Evolutionary conservation across 2,113 vertebrate species (phyloP).

Genomic region (Tenebrosternarchus preto): DNA sequence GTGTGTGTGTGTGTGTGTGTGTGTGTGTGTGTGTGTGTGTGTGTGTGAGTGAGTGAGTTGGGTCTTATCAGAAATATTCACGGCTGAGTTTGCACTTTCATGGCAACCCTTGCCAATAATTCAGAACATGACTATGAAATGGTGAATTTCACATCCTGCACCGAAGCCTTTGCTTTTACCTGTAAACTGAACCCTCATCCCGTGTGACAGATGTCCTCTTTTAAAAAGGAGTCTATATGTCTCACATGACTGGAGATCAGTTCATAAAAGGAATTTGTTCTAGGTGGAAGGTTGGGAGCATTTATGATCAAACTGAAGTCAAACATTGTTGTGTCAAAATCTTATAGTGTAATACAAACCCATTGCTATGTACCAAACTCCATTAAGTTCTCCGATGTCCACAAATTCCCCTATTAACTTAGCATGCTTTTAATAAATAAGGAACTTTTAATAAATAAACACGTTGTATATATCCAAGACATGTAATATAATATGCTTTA

Average conservation of each 20-base stretch:
- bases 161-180: slow-evolving; percentile 11
- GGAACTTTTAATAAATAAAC: too few species aligned
- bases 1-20: slow-evolving; percentile 25
- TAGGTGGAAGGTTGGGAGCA: slow-evolving; percentile 51
- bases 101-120: slow-evolving; percentile 41
- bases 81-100: slow-evolving; percentile 58
- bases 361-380: too few species aligned
- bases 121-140: slow-evolving; percentile 36
- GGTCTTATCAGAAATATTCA: slow-evolving; percentile 56
- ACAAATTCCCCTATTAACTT: too few species aligned
- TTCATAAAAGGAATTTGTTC: slow-evolving; percentile 26
- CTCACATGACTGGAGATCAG: not conserved
- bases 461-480: too few species aligned
- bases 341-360: too few species aligned
- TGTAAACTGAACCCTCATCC: slow-evolving; percentile 8
- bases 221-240: not conserved
- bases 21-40: slow-evolving; percentile 19
- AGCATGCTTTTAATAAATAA: too few species aligned
- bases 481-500: too few species aligned
- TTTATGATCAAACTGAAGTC: too few species aligned
- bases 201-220: not conserved
- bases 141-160: slow-evolving; percentile 28
- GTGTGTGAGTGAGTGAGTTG: slow-evolving; percentile 27
- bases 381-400: too few species aligned
- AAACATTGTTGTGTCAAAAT: too few species aligned